Conservation (phyloP, 2,888 invertebrate species). For the Margaritifera margaritifera region DNA sequence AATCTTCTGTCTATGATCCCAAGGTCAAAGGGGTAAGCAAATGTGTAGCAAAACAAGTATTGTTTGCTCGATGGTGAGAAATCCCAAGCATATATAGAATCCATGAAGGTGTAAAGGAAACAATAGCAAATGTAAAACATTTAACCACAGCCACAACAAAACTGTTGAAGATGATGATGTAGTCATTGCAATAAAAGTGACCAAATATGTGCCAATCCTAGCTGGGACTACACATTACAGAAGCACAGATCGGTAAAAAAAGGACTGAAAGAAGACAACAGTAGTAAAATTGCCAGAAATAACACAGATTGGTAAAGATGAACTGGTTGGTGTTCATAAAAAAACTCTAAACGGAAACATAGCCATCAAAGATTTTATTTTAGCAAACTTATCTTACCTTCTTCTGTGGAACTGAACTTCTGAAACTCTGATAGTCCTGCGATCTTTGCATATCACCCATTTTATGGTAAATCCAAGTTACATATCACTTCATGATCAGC, state of each 20-base stretch:
- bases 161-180: too few species aligned
- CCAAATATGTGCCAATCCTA: too few species aligned
- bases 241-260: background rate
- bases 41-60: too few species aligned
- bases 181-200: too few species aligned
- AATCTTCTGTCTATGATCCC: too few species aligned
- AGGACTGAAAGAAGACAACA: background rate
- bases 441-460: slow-evolving; percentile 66
- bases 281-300: background rate
- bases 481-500: background rate
- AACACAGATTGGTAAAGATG: background rate
- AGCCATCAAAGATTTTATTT: background rate
- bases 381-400: slow-evolving; percentile 48
- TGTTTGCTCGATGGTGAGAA: too few species aligned
- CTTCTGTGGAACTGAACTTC: slow-evolving; percentile 67
- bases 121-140: too few species aligned
- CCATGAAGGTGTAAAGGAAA: too few species aligned
- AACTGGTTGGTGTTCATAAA: background rate
- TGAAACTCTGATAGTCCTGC: slow-evolving; percentile 69
- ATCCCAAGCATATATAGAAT: too few species aligned
- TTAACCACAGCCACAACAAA: too few species aligned
- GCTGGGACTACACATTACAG: too few species aligned
- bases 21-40: too few species aligned
- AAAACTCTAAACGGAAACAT: background rate
- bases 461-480: slow-evolving; percentile 9